A percentile compares a stretch with the other conserved stretches of the same genome.
These are phyloP conservation scores for Smithornis capensis DNA, from an alignment of 2,113 vertebrate species.

Conservation along the genomic window DNA sequence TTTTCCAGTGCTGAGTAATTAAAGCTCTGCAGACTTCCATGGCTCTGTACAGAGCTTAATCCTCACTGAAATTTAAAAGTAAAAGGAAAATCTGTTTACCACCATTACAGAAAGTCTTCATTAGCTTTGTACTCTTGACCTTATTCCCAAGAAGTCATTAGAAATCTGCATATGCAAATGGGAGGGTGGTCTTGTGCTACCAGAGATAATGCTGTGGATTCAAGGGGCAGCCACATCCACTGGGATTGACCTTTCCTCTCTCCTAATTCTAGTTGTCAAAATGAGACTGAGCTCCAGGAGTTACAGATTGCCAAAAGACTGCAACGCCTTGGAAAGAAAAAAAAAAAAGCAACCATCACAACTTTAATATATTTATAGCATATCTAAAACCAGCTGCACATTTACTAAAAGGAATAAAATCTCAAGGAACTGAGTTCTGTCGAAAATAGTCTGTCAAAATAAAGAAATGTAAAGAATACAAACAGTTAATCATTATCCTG, in stretches of 20 bases:
- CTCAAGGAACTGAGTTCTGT: not conserved
- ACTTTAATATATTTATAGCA: not conserved
- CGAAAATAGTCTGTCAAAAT: not conserved
- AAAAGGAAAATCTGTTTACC: not conserved
- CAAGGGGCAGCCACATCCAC: not conserved
- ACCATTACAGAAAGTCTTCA: not conserved
- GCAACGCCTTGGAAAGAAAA: not conserved
- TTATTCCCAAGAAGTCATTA: not conserved
- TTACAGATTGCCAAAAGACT: not conserved
- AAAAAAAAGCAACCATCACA: no score
- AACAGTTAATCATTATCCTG: not conserved
- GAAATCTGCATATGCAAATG: not conserved
- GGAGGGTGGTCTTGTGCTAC: no score
- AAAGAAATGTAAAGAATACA: not conserved
- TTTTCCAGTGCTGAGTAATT: constrained; percentile 35
- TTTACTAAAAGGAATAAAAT: not conserved
- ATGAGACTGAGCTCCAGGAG: not conserved
- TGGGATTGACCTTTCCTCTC: not conserved
- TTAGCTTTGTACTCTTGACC: not conserved
- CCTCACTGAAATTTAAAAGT: not conserved
- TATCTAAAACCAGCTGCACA: not conserved
- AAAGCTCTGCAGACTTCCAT: constrained; percentile 7
- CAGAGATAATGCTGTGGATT: not conserved
- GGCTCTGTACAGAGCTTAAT: not conserved
- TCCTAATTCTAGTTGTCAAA: not conserved